Conservation (phyloP, 2,113 vertebrate species). For the Sitta europaea region DNA sequence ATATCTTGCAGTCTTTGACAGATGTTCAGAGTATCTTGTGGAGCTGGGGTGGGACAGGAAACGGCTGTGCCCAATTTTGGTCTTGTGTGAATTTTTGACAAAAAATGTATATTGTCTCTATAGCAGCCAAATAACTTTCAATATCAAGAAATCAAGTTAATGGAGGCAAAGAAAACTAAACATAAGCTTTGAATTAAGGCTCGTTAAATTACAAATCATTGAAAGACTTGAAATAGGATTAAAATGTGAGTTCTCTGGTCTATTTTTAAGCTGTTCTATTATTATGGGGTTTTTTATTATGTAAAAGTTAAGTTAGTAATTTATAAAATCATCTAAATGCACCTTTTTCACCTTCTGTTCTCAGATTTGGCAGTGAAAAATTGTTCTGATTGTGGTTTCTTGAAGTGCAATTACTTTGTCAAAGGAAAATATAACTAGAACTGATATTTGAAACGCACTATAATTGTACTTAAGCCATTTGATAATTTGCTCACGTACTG, state of each 20-base stretch:
- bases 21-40: neutral
- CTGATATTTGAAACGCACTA: conserved; percentile 71
- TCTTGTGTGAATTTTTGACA: conserved; percentile 29
- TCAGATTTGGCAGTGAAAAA: conserved; percentile 72
- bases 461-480: conserved; percentile 72
- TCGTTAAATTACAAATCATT: conserved; percentile 67
- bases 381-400: conserved; percentile 69
- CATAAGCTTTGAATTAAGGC: conserved; percentile 47
- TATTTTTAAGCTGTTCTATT: conserved; percentile 69
- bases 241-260: conserved; percentile 63
- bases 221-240: conserved; percentile 66
- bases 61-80: neutral
- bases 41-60: neutral
- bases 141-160: conserved; percentile 53
- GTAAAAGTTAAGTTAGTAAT: conserved; percentile 64
- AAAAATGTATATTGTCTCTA: conserved; percentile 13
- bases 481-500: conserved; percentile 69
- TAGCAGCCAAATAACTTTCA: conserved; percentile 44
- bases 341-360: conserved; percentile 76
- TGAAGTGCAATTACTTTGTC: conserved; percentile 77
- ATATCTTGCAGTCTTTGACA: neutral
- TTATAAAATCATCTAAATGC: conserved; percentile 72
- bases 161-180: conserved; percentile 52
- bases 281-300: conserved; percentile 51
- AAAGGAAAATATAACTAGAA: conserved; percentile 79